phyloP scores from a whole-genome alignment of 2,113 vertebrate genomes.

The Stegostoma tigrinum region DNA sequence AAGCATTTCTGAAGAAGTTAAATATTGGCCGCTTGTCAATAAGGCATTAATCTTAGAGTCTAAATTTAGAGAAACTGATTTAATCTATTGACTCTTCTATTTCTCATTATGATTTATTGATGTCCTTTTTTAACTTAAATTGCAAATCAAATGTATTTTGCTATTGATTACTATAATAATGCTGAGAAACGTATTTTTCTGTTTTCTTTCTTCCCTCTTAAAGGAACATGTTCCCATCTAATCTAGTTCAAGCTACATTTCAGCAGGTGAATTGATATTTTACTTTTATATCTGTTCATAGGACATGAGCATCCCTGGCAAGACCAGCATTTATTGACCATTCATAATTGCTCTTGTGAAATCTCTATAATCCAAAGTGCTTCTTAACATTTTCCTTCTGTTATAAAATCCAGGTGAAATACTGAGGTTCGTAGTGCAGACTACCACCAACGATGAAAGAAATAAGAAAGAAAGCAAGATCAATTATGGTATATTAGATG shows the following conservation, averaged over 20 bases:
- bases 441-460: not conserved
- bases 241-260: constrained; percentile 93
- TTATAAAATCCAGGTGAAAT: too few species aligned
- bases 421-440: not conserved
- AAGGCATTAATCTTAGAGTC: not conserved
- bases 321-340: not conserved
- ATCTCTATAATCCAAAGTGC: not conserved
- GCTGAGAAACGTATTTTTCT: not conserved
- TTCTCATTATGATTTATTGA: not conserved
- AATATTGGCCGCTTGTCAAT: not conserved
- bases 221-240: constrained; percentile 98
- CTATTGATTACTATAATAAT: not conserved
- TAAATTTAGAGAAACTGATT: not conserved
- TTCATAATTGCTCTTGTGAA: not conserved
- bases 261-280: constrained; percentile 68
- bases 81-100: not conserved
- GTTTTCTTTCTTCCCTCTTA: constrained; percentile 46
- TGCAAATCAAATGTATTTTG: not conserved
- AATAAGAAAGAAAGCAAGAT: not conserved
- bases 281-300: not conserved
- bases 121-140: not conserved
- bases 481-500: not conserved
- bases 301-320: not conserved
- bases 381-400: not conserved
- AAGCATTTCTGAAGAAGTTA: not conserved